Base-by-base conservation (phyloP, 2,888 invertebrate genomes). In the Diachrysia chrysitis region DNA sequence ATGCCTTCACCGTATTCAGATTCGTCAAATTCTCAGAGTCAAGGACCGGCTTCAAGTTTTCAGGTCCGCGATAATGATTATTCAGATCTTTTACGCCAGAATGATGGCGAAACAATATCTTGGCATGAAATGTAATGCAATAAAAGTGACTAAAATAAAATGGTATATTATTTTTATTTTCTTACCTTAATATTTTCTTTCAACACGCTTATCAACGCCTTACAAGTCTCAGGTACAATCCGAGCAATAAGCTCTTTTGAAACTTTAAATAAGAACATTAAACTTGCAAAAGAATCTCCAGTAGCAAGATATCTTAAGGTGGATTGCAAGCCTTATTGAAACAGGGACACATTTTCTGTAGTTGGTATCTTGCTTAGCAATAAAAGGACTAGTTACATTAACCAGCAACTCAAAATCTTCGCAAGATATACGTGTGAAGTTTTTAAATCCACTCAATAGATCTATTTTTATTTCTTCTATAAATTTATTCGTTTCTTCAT, bases 391-490 rank as follows among this genome's bases (percentile, higher is more conserved):
- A 64, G 9, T 17, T 66, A 5, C 32, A 63, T 58, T 63, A 0
- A 51, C 35, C 57, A 63, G 63, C 48, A 57, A 63, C 67, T 71
- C 64, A 63, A 76, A 69, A 72, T 71, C 58, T 69, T 75, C 53
- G 61, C 67, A 69, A 2, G 62, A 71, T 74, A 69, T 69, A 64
- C 66, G 71, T 16, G 63, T 69, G 66, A 74, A 69, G 16, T 71
- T 74, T 71, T 74, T 66, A 71, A 68, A 71, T 63, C 69, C 71
- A 68, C 63, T 68, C 68, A 72, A 63, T 57, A 66, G 63, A 72
- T 72, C 72, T 69, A 66, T 68, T 73, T 76, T 70, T 70, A 76
- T 70, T 58, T 76, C 76, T 73, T 76, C 70, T 76, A 73, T 14
- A 73, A 76, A 73, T 71, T 29, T 73, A 62, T 71, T 76, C 67